Conservation (phyloP, 1,140 invertebrate genomes). For the Aphelenchoides avenae region DNA sequence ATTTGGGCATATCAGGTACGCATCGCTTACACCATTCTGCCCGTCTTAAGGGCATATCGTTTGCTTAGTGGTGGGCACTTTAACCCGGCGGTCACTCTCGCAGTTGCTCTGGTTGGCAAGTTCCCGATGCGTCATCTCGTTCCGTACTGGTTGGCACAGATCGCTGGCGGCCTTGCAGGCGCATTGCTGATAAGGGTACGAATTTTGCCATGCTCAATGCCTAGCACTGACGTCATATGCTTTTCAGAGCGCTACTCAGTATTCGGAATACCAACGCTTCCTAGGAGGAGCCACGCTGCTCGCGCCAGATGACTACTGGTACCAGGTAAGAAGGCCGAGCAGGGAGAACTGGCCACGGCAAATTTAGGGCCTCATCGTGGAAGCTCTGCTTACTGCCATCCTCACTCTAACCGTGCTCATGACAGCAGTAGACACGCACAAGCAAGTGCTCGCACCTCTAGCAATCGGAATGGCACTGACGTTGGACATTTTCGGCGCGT, state of each 20-base stretch:
- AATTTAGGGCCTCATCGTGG: slow-evolving; percentile 15
- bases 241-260: slow-evolving; percentile 29
- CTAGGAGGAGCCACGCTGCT: slow-evolving; percentile 20
- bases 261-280: slow-evolving; percentile 27
- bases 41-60: not conserved
- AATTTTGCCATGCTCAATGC: not conserved
- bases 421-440: slow-evolving; percentile 18
- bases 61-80: slow-evolving; percentile 60
- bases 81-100: slow-evolving; percentile 61
- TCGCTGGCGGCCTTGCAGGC: slow-evolving; percentile 58
- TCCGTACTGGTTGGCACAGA: slow-evolving; percentile 56
- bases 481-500: slow-evolving; percentile 42
- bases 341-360: not conserved
- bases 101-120: slow-evolving; percentile 51
- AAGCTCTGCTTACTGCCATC: slow-evolving; percentile 23
- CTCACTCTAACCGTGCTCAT: slow-evolving; percentile 16
- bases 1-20: slow-evolving; percentile 30
- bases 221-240: not conserved
- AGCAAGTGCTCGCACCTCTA: slow-evolving; percentile 16
- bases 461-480: slow-evolving; percentile 34
- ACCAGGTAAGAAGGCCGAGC: slow-evolving; percentile 33
- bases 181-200: slow-evolving; percentile 56
- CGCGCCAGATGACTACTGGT: not conserved
- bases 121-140: slow-evolving; percentile 41
- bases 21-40: slow-evolving; percentile 2